These are phyloP conservation scores for Eulithis prunata DNA, from an alignment of 2,888 invertebrate genomes.

Conservation along the genomic window DNA sequence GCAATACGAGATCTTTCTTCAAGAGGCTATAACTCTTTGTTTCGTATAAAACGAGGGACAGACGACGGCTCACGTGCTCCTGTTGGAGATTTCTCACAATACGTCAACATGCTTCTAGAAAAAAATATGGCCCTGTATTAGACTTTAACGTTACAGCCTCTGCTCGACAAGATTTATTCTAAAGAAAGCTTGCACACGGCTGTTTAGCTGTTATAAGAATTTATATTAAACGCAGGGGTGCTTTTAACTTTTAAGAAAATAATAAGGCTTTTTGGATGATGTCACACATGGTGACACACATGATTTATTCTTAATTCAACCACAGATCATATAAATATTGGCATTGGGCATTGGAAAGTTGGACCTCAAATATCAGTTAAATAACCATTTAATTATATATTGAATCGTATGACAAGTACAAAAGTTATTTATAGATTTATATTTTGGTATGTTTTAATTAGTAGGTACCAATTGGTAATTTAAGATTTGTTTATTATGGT, in stretches of 20 bases:
- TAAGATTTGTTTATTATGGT: no score
- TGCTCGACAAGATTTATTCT: conserved; percentile 22
- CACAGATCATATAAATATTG: no score
- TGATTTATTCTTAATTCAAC: no score
- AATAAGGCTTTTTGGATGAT: not conserved
- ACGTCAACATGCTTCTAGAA: conserved; percentile 38
- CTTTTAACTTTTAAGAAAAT: not conserved
- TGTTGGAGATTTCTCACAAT: conserved; percentile 44
- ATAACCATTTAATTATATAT: no score
- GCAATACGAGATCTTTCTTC: conserved; percentile 45
- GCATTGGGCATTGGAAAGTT: no score
- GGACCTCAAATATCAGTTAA: no score
- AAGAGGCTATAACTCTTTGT: conserved; percentile 52
- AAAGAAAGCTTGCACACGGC: conserved; percentile 3
- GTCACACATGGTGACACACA: not conserved
- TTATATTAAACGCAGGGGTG: not conserved
- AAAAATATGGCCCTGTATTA: conserved; percentile 35
- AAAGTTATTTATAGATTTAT: no score
- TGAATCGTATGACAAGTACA: no score
- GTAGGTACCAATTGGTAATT: no score
- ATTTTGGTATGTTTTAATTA: no score
- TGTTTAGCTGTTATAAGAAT: conserved; percentile 6
- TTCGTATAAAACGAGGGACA: conserved; percentile 51
- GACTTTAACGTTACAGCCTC: conserved; percentile 17
- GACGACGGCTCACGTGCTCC: conserved; percentile 46